Evolutionary conservation across 1,140 invertebrate species (phyloP).

Genomic region (Rhizoglyphus robini): DNA sequence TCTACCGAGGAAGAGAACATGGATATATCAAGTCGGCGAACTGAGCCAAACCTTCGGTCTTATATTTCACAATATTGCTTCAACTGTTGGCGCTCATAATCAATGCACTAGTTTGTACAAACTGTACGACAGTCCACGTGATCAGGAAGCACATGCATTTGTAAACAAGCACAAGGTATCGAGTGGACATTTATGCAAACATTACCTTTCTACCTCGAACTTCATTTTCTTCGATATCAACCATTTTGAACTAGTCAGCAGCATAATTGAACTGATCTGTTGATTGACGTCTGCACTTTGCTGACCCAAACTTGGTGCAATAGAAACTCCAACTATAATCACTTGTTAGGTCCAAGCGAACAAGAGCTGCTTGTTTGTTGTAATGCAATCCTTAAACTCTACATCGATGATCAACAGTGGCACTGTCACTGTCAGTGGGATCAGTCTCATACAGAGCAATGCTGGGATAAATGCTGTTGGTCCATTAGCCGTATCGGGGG

Average conservation of each 20-base stretch:
- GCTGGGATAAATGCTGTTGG: not conserved
- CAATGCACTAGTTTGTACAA: not conserved
- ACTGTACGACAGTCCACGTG: not conserved
- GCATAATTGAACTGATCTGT: too few species aligned
- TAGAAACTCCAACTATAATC: not conserved
- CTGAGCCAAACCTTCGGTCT: not conserved
- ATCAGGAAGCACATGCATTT: not conserved
- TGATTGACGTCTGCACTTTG: too few species aligned
- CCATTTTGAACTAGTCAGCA: too few species aligned
- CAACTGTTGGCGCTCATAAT: not conserved
- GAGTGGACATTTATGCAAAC: too few species aligned
- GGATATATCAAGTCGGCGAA: constrained; percentile 9
- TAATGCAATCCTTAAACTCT: not conserved
- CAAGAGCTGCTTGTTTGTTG: too few species aligned
- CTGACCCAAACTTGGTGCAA: too few species aligned
- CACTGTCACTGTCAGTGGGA: not conserved
- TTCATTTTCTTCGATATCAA: too few species aligned
- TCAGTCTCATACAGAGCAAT: not conserved
- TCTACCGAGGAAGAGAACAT: not conserved
- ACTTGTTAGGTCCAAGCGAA: too few species aligned
- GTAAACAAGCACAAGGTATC: too few species aligned
- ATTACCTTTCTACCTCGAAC: too few species aligned
- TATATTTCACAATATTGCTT: not conserved
- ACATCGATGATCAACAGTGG: not conserved
- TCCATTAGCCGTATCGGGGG: not conserved